Evolutionary conservation across 2,888 invertebrate species (phyloP).

Genomic region (Tachina lurida): DNA sequence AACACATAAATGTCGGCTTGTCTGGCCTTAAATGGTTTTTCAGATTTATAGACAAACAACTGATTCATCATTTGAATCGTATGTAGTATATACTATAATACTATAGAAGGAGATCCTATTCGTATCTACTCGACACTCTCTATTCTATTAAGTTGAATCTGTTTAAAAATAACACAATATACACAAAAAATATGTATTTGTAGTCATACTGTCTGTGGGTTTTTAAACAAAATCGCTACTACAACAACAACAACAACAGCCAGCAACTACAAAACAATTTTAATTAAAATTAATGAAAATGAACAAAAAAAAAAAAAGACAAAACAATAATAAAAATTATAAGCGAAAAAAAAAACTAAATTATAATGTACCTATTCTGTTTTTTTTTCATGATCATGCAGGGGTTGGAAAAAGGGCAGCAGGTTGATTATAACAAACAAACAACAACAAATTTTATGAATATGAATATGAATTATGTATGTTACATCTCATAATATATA

Average conservation of each 20-base stretch:
- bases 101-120: conserved; percentile 53
- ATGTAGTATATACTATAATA: background rate
- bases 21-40: conserved; percentile 69
- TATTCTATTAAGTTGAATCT: conserved; percentile 21
- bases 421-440: conserved; percentile 25
- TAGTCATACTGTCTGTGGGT: conserved; percentile 71
- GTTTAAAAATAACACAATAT: conserved; percentile 36
- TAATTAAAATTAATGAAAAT: conserved; percentile 50
- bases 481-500: background rate
- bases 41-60: conserved; percentile 69
- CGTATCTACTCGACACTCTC: conserved; percentile 10
- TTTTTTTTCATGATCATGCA: background rate
- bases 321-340: conserved; percentile 48
- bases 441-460: background rate
- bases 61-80: conserved; percentile 64
- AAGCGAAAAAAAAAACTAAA: conserved; percentile 6
- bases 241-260: conserved; percentile 38
- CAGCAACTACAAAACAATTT: conserved; percentile 12
- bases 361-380: conserved; percentile 29
- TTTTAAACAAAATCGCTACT: conserved; percentile 43
- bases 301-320: conserved; percentile 2
- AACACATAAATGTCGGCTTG: conserved; percentile 40
- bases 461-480: too few species aligned
- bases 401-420: background rate
- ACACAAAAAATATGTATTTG: conserved; percentile 44